Evolutionary conservation across 2,113 vertebrate species (phyloP).

Genomic region (Anguilla japonica): DNA sequence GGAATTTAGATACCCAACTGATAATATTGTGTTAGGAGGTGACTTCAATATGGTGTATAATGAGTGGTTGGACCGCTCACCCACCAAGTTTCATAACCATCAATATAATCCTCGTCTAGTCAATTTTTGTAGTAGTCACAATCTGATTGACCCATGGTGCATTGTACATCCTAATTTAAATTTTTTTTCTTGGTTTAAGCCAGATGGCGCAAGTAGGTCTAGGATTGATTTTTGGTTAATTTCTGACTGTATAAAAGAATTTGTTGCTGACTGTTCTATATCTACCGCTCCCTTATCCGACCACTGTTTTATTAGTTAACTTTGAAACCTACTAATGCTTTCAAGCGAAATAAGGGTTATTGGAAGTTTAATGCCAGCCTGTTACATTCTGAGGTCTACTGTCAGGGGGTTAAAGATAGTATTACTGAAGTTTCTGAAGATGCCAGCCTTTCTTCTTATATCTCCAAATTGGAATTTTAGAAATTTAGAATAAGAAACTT

Average conservation of each 20-base stretch:
- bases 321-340: background rate
- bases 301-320: background rate
- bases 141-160: slow-evolving; percentile 2
- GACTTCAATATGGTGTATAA: slow-evolving; percentile 17
- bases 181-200: slow-evolving; percentile 13
- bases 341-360: background rate
- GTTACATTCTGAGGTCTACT: background rate
- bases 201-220: slow-evolving; percentile 10
- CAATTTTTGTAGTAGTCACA: slow-evolving; percentile 5
- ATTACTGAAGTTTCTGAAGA: background rate
- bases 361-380: slow-evolving; percentile 24
- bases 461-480: slow-evolving; percentile 14
- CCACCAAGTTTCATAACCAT: slow-evolving; percentile 4
- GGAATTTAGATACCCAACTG: background rate
- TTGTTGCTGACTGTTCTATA: background rate
- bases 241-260: background rate
- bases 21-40: no score
- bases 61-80: background rate
- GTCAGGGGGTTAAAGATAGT: background rate
- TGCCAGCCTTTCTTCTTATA: background rate
- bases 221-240: slow-evolving; percentile 13
- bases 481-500: slow-evolving; percentile 9
- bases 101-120: background rate
- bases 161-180: background rate
- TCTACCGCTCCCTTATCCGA: background rate